Percentiles rank a stretch among this genome's conserved stretches.
These are phyloP conservation scores for Hipparchia semele DNA, from an alignment of 2,888 invertebrate species.

Conservation along the genomic window DNA sequence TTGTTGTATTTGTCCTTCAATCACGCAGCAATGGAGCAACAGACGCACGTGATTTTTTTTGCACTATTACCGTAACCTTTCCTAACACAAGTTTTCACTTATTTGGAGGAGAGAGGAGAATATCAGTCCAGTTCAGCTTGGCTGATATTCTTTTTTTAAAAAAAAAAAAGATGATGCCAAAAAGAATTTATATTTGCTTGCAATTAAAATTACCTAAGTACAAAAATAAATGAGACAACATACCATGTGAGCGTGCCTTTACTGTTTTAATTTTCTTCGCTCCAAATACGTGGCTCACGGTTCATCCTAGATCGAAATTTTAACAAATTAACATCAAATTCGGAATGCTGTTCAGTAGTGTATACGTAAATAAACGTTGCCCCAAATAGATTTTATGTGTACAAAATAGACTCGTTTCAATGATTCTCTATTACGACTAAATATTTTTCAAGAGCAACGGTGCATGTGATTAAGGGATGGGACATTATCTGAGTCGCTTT, in stretches of 20 bases:
- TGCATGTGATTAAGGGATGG: constrained; percentile 83
- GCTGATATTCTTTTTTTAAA: too few species aligned
- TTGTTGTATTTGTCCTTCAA: too few species aligned
- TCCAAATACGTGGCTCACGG: not conserved
- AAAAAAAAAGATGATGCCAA: too few species aligned
- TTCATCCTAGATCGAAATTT: not conserved
- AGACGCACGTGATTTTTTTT: too few species aligned
- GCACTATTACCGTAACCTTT: too few species aligned
- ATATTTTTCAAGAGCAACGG: constrained; percentile 78
- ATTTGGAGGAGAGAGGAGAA: too few species aligned
- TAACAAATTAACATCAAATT: constrained; percentile 11
- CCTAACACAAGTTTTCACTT: too few species aligned
- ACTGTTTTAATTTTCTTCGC: not conserved
- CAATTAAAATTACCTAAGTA: not conserved
- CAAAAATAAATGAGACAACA: not conserved
- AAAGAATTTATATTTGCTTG: too few species aligned
- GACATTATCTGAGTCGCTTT: constrained; percentile 76
- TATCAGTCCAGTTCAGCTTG: too few species aligned
- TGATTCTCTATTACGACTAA: constrained; percentile 66
- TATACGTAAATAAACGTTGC: constrained; percentile 40
- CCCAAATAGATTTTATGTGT: constrained; percentile 64
- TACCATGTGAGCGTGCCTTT: not conserved
- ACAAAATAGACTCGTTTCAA: constrained; percentile 63
- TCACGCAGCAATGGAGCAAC: too few species aligned
- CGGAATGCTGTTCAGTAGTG: constrained; percentile 49